Evolutionary conservation across 64 coral and sea anemone species (phyloP), one percentile per base, ranked within the genome.

Genomic region (Pachyseris speciosa): DNA sequence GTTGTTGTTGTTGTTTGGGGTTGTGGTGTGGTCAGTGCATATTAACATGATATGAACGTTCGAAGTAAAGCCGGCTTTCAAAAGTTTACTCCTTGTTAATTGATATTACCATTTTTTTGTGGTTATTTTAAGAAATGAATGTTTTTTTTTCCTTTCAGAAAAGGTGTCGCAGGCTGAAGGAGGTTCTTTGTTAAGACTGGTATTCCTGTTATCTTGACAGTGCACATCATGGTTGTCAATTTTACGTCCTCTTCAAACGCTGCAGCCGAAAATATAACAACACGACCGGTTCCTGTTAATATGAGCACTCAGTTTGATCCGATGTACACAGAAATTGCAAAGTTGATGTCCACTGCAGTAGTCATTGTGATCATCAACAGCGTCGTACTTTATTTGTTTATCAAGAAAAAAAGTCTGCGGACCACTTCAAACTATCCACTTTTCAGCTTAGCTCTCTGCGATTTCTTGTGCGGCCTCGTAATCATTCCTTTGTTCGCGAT

Each of bases 401-500:
- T 37, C 17, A 53, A 57, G 49, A 59, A 80, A 2, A 80, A n/a
- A 25, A 24, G 7, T 0, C 47, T 80, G 30, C 49, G 75, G n/a
- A 80, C 75, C n/a, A 37, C 32, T 80, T 58, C 75, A 80, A 80
- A 80, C 75, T 80, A 58, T 24, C 75, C 75, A 9, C 75, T 80
- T 57, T 80, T 80, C 49, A 80, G 75, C 32, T 37, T 80, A 32
- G 75, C 75, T 37, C 0, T 58, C 10, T 80, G 75, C n/a, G 75
- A 80, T 15, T 37, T 80, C 19, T 16, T 80, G 4, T 80, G 47
- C n/a, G 75, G 75, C 22, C 8, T 59, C 2, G 8, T 80, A 1
- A 50, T 37, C 49, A 80, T 80, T 37, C 75, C 75, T 37, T 22
- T 80, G 51, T 80, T 80, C 30, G 44, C 47, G 20, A 80, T 58